These are phyloP conservation scores for Trichonephila clavata DNA, from an alignment of 1,140 invertebrate species.

Conservation along the genomic window DNA sequence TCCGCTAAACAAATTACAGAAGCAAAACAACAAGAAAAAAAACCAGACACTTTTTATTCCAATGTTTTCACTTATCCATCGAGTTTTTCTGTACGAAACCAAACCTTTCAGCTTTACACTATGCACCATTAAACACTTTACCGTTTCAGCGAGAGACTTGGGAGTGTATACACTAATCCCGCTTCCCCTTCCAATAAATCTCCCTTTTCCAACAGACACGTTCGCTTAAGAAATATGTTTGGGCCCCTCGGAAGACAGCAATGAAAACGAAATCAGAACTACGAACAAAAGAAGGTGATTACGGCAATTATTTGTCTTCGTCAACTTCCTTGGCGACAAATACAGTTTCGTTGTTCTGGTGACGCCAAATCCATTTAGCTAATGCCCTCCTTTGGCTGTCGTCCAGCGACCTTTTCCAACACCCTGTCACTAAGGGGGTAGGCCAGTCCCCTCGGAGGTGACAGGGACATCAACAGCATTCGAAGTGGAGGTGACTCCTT, in stretches of 20 bases:
- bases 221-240: constrained; percentile 17
- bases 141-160: background rate
- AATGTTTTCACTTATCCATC: background rate
- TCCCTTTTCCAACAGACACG: background rate
- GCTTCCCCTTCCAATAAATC: background rate
- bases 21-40: background rate
- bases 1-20: background rate
- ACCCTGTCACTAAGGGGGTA: background rate
- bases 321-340: constrained; percentile 34
- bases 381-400: background rate
- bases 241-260: background rate
- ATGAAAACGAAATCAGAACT: constrained; percentile 23
- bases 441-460: background rate
- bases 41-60: background rate
- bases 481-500: background rate
- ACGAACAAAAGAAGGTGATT: background rate
- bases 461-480: background rate
- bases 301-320: constrained; percentile 34
- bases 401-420: background rate
- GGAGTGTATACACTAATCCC: background rate
- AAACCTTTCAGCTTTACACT: background rate
- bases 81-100: background rate
- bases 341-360: constrained; percentile 19
- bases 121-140: background rate
- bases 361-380: constrained; percentile 37